phyloP scores from a whole-genome alignment of 2,888 invertebrate genomes.

The Platycheirus albimanus region DNA sequence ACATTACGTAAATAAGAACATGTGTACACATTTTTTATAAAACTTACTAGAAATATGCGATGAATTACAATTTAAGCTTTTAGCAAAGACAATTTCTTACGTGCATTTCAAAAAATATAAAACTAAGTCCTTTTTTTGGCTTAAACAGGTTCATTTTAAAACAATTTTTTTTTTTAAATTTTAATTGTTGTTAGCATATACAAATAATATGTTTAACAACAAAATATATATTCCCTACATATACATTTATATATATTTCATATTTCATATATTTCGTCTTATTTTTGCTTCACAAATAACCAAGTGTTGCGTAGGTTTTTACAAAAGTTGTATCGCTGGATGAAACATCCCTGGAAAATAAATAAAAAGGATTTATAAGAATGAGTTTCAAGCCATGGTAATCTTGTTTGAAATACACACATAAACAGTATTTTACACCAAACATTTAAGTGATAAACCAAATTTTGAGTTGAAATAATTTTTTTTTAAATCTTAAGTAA shows the following conservation, averaged over 20 bases:
- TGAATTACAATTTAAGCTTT: conserved; percentile 72
- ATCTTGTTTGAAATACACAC: too few species aligned
- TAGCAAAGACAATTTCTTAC: conserved; percentile 56
- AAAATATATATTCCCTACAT: conserved; percentile 52
- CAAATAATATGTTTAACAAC: conserved; percentile 48
- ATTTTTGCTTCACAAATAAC: conserved; percentile 89
- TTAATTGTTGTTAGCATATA: too few species aligned
- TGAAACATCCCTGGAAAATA: conserved; percentile 89
- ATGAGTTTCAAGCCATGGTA: too few species aligned
- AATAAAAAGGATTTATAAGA: too few species aligned
- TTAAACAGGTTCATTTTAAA: conserved; percentile 58
- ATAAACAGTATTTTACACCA: too few species aligned
- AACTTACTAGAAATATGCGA: conserved; percentile 72
- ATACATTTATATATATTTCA: conserved; percentile 75
- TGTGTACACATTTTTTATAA: conserved; percentile 52
- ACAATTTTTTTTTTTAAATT: conserved; percentile 32
- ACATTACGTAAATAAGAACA: conserved; percentile 48
- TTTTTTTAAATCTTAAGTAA: too few species aligned
- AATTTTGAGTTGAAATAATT: too few species aligned
- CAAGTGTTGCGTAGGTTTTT: conserved; percentile 96
- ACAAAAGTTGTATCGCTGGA: conserved; percentile 95
- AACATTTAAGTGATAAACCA: too few species aligned
- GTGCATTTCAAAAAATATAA: conserved; percentile 51
- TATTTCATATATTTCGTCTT: conserved; percentile 46
- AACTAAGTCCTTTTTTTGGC: conserved; percentile 61